Evolutionary conservation across 2,888 invertebrate genomes (phyloP), one percentile per base, ranked within the genome.

Genomic region (Cepaea hortensis): DNA sequence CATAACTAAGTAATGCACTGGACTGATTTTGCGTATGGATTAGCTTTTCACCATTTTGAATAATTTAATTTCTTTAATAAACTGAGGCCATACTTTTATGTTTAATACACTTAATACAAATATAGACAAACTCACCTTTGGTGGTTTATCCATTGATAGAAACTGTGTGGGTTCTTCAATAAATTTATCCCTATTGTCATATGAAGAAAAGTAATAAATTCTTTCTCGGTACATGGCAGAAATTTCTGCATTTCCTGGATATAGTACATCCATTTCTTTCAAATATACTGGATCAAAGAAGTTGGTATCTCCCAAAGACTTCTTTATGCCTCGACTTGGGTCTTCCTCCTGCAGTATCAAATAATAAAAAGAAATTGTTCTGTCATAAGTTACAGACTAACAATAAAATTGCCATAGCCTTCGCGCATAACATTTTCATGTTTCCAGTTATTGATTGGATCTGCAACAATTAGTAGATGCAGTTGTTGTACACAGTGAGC

Each of bases 241-340:
- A 46, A 92, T 88, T 87, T 95, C 95, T 48, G 94, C 93, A 88
- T 94, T 94, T 46, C 94, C 94, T 3, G 94, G 94, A 86, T 91
- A 92, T 82, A 95, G 90, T 7, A 94, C 91, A 81, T 90, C 89
- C 76, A 90, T 92, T 81, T 94, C 94, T 77, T 92, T 92, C 68
- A 95, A 91, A 35, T 92, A 89, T 15, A 95, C 94, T 7, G 95
- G 94, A 89, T 94, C 95, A 91, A 93, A 95, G 89, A 93, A 92
- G 87, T 92, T 93, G n/a, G 92, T 92, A 89, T 95, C 94, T 20
- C 95, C 95, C 13, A 95, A 89, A 0, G 91, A 92, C 88, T 94
- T 95, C 85, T 91, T 91, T n/a, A 84, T 84, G 87, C 90, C 92
- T n/a, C 93, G 90, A 85, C 93, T 93, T 0, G 93, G 92, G 88